These are phyloP conservation scores for Epinephelus fuscoguttatus DNA, from an alignment of 2,113 vertebrate species.

Conservation along the genomic window DNA sequence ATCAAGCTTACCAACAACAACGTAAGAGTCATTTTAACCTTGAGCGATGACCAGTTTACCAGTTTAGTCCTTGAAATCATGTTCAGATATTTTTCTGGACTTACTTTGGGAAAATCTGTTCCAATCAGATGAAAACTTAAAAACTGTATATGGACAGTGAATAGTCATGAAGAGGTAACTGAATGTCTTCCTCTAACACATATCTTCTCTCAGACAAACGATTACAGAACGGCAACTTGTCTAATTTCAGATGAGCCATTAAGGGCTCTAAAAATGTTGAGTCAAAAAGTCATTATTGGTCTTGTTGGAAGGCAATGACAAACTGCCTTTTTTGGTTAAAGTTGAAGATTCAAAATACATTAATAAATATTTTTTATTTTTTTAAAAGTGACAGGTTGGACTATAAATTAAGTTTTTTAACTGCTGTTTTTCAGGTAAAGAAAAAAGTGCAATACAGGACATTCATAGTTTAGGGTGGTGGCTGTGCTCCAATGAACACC, in stretches of 20 bases:
- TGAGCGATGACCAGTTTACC: neutral
- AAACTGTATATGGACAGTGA: neutral
- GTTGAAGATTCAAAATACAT: neutral
- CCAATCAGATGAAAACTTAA: neutral
- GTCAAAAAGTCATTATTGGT: neutral
- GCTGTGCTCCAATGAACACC: too few relatives aligned
- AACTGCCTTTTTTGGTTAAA: neutral
- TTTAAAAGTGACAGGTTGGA: neutral
- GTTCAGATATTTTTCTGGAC: neutral
- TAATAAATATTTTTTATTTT: neutral
- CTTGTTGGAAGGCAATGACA: neutral
- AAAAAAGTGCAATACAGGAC: too few relatives aligned
- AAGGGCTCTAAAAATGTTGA: neutral
- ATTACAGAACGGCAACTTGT: neutral
- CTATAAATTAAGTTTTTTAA: too few relatives aligned
- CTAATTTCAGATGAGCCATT: neutral
- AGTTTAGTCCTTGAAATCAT: neutral
- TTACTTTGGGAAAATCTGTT: neutral
- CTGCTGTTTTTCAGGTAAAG: too few relatives aligned
- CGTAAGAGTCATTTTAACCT: constrained; percentile 27
- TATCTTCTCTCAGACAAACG: neutral
- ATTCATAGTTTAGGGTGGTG: too few relatives aligned
- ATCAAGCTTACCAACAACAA: constrained; percentile 35
- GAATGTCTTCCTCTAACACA: neutral
- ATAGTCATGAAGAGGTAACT: neutral